Conservation (phyloP, 2,113 vertebrate genomes). For the Ariopsis seemanni region DNA sequence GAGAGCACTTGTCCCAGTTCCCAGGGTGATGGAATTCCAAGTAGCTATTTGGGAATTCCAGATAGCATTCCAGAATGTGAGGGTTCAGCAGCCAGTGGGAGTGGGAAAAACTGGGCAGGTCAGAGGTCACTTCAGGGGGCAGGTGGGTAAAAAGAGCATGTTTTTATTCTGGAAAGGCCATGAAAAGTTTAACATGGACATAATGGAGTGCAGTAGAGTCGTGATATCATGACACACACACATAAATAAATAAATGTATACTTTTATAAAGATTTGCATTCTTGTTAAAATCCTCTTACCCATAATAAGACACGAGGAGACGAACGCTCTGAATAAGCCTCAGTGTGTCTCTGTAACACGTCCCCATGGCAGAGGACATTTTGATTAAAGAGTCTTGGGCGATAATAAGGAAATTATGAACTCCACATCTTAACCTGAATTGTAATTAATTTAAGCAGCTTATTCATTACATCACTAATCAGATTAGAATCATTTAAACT, state of each 20-base stretch:
- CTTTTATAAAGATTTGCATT: not conserved
- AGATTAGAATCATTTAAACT: not conserved
- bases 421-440: not conserved
- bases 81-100: constrained; percentile 41
- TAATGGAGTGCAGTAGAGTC: too few relatives aligned
- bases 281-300: not conserved
- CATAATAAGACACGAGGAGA: not conserved
- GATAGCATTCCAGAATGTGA: constrained; percentile 33
- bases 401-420: not conserved
- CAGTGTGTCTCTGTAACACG: not conserved
- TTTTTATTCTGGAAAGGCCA: not conserved
- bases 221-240: not conserved
- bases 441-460: not conserved
- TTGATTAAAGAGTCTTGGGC: not conserved
- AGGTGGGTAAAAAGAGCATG: constrained; percentile 19
- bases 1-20: constrained; percentile 38
- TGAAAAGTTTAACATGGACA: not conserved
- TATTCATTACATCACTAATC: not conserved
- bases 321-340: not conserved
- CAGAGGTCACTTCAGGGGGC: constrained; percentile 32
- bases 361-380: not conserved
- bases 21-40: constrained; percentile 53
- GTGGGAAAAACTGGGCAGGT: constrained; percentile 45
- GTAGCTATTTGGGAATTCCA: constrained; percentile 44
- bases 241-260: not conserved